phyloP scores from a whole-genome alignment of 2,797 vertebrate genomes.

The Scarus forsteni region DNA sequence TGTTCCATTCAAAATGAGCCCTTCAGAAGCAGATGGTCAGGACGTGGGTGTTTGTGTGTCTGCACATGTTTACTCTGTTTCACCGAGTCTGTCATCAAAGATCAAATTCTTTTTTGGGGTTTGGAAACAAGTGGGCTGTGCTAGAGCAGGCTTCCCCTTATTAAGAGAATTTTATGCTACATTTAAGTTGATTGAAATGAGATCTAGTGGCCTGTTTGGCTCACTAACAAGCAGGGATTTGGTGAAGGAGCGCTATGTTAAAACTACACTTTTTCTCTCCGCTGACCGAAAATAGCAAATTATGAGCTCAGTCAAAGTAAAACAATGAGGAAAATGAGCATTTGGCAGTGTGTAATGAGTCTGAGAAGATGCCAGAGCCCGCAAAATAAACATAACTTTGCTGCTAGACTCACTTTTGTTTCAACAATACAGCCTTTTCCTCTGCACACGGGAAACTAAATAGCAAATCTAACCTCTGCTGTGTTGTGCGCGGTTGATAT shows the following conservation, averaged over 20 bases:
- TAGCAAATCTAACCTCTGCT: slow-evolving; percentile 28
- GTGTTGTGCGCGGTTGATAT: slow-evolving; percentile 40
- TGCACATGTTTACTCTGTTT: slow-evolving; percentile 63
- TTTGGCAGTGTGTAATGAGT: slow-evolving; percentile 1
- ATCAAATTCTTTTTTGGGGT: slow-evolving; percentile 58
- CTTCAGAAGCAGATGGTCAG: slow-evolving; percentile 70
- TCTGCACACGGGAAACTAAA: slow-evolving; percentile 6
- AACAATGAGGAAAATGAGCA: slow-evolving; percentile 20
- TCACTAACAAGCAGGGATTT: slow-evolving; percentile 54
- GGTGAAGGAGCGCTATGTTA: slow-evolving; percentile 41
- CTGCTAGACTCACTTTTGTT: slow-evolving; percentile 23
- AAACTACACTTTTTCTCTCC: slow-evolving; percentile 16
- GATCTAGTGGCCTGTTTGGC: slow-evolving; percentile 61
- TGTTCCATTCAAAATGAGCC: slow-evolving; percentile 68
- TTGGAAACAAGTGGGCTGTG: slow-evolving; percentile 75
- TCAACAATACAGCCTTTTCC: slow-evolving; percentile 17
- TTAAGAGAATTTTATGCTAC: slow-evolving; percentile 69
- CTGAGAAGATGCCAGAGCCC: slow-evolving; percentile 5
- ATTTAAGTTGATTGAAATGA: slow-evolving; percentile 75
- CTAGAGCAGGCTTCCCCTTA: slow-evolving; percentile 66
- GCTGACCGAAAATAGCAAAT: slow-evolving; percentile 25
- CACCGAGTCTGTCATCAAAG: slow-evolving; percentile 66
- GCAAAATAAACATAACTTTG: slow-evolving; percentile 4
- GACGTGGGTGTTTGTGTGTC: slow-evolving; percentile 57
- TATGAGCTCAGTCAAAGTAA: slow-evolving; percentile 12